Evolutionary conservation across 1,140 invertebrate genomes (phyloP).

Genomic region (Luehdorfia chinensis): DNA sequence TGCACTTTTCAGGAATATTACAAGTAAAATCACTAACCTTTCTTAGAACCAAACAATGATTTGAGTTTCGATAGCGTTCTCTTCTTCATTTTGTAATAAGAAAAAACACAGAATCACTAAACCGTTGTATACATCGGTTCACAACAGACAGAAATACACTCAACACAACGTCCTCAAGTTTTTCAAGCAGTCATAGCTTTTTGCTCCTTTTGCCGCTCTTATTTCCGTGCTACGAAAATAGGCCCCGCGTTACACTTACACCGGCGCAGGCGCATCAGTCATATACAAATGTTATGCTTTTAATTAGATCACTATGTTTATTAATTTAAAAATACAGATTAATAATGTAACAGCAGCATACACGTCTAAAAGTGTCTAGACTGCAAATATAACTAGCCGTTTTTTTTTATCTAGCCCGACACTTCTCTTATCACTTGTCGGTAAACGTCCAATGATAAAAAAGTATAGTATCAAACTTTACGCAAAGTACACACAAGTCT

Average conservation of each 20-base stretch:
- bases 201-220: slow-evolving; percentile 75
- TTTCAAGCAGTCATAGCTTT: slow-evolving; percentile 65
- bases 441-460: slow-evolving; percentile 17
- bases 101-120: slow-evolving; percentile 36
- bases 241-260: slow-evolving; percentile 69
- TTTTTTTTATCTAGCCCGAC: slow-evolving; percentile 17
- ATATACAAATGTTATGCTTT: slow-evolving; percentile 40
- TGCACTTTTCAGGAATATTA: not conserved
- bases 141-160: slow-evolving; percentile 69
- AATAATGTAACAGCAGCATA: not conserved
- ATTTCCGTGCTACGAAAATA: slow-evolving; percentile 77
- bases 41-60: slow-evolving; percentile 63
- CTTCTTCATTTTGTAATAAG: slow-evolving; percentile 54
- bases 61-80: slow-evolving; percentile 64
- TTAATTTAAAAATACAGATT: slow-evolving; percentile 20
- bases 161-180: slow-evolving; percentile 67
- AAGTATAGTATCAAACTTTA: slow-evolving; percentile 6
- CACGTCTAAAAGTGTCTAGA: slow-evolving; percentile 2
- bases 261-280: slow-evolving; percentile 68
- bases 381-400: slow-evolving; percentile 14
- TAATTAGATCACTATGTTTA: slow-evolving; percentile 37
- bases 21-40: slow-evolving; percentile 45
- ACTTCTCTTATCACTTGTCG: slow-evolving; percentile 20
- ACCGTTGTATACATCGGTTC: slow-evolving; percentile 50
- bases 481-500: slow-evolving; percentile 2